Conservation (phyloP, 2,888 invertebrate genomes). For the Hypercompe scribonia region DNA sequence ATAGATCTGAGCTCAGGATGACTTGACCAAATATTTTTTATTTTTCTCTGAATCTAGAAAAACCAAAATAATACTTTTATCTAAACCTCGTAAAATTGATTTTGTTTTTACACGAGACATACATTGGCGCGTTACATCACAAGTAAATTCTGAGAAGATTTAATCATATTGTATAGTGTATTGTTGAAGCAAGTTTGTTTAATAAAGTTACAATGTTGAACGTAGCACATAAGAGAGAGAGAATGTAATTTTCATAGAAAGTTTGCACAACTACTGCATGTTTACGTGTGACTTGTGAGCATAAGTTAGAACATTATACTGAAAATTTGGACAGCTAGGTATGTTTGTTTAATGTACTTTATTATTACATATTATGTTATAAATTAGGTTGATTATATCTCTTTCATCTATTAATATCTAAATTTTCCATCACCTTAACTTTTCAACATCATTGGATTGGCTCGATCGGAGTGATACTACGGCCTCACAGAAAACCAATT, state of each 20-base stretch:
- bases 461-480: too few relatives aligned
- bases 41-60: not conserved
- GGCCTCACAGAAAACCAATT: too few relatives aligned
- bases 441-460: too few relatives aligned
- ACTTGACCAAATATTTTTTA: not conserved
- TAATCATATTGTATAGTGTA: not conserved
- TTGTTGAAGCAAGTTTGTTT: slow-evolving; percentile 4
- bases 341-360: not conserved
- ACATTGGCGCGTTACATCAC: not conserved
- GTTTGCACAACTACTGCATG: not conserved
- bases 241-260: slow-evolving; percentile 10
- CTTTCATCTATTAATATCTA: not conserved
- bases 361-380: not conserved
- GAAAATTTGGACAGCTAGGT: not conserved
- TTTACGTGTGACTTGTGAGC: slow-evolving; percentile 7
- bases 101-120: not conserved
- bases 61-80: not conserved
- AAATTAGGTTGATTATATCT: not conserved
- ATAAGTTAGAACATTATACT: not conserved
- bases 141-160: not conserved
- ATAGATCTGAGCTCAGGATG: not conserved
- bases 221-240: slow-evolving; percentile 1
- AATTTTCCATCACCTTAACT: too few relatives aligned
- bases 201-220: slow-evolving; percentile 7
- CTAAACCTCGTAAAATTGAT: not conserved